Evolutionary conservation across 2,113 vertebrate genomes (phyloP), one percentile per base, ranked within the genome.

Genomic region (Tenrec ecaudatus): DNA sequence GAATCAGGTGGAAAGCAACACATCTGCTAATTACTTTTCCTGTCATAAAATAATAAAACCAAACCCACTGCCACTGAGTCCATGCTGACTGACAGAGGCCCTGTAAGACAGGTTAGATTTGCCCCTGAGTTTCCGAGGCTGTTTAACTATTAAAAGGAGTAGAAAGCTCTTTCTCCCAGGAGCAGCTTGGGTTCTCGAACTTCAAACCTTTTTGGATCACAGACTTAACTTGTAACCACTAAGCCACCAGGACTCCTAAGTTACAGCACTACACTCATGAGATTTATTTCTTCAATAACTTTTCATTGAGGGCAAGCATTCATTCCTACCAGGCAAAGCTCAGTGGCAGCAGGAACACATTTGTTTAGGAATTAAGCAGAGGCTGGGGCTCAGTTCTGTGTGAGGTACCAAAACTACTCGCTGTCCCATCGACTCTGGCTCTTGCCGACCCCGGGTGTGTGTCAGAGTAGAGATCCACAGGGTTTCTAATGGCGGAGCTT

Each of bases 1-100:
- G 60, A 64, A 53, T 8, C 6, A 3, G 25, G 66, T 38, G 69
- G 58, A 82, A 95, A 94, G 64, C 3, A 81, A 12, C 36, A 82
- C 89, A 27, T 93, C 40, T 38, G 83, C 31, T 88, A 76, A 82
- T 91, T 93, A 88, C 66, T 78, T 92, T 93, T 89, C 66, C 88
- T 86, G 86, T 92, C 10, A 23, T 29, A 88, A 92, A 66, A 62
- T 62, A 62, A 62, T 22, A 8, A 62, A 62, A 62, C 60, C 15
- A 19, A 62, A 22, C 60, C 23, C 60, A 62, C 8, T 22, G 60
- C 60, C 60, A 62, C 20, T 62, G 23, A 62, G 60, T 20, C 17
- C 23, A 62, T 20, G 17, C 15, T 62, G 60, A 62, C 60, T 62
- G 3, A 62, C 17, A 62, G 60, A 62, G 60, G 23, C 60, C 60